Base-by-base conservation (phyloP, 2,113 vertebrate species). In the Uria aalge region DNA sequence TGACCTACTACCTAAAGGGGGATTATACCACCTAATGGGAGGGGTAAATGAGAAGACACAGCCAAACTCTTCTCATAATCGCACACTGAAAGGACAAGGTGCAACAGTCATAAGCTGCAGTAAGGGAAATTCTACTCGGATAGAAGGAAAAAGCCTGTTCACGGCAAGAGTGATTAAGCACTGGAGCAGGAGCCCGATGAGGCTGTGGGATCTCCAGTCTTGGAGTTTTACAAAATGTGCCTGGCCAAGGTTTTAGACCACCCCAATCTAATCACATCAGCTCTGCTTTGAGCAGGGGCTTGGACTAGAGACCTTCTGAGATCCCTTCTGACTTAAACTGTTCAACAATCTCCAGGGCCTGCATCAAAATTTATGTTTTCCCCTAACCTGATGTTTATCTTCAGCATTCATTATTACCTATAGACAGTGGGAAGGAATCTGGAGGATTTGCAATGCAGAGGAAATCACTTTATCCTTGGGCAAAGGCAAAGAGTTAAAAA, bases 111-210 rank as follows among this genome's bases (percentile, higher is more conserved):
- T 2, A 45, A 69, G 79, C 83, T 88, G 92, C 88, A 96, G 50
- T 2, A 71, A 60, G 89, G 94, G 68, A 59, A 76, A 59, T 26
- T 91, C 92, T 81, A 21, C 0, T 26, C 3, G 13, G 55, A 53
- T 14, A 38, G 29, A 74, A 73, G 88, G 81, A 34, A 85, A 69
- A 87, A 86, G 90, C 45, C 57, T 50, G 59, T 45, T 94, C 92
- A 53, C 88, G 59, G 7, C 68, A 92, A 12, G 94, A 92, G 95
- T 80, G 64, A 89, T 95, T 96, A 97, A 96, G 93, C 96, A 96
- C 96, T 89, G 93, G 95, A 96, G 89, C 80, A 84, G n/a, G 59
- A 48, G 24, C 53, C 40, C 1, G 5, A 55, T 1, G 1, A 73
- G 86, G 43, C 63, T 85, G 34, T 12, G 75, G 29, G 6, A 71